Percentiles rank a stretch among this genome's conserved stretches.
Conservation (phyloP, 2,888 invertebrate genomes). For the Pseudanteris insignis region DNA sequence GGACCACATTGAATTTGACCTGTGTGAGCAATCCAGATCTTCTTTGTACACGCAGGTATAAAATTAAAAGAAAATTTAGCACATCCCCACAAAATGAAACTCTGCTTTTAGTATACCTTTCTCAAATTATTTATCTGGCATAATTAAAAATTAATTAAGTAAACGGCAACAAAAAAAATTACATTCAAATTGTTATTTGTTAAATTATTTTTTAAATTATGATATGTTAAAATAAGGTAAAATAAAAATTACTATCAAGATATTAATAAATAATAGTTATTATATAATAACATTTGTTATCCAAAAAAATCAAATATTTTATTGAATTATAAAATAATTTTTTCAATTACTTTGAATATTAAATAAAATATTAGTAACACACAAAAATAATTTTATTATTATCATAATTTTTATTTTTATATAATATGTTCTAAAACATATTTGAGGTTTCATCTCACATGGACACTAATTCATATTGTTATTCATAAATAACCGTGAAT, state of each 20-base stretch:
- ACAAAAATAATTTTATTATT: too few species aligned
- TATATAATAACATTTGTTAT: too few species aligned
- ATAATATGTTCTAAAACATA: slow-evolving; percentile 13
- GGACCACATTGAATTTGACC: slow-evolving; percentile 22
- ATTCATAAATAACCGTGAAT: too few species aligned
- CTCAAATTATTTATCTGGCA: slow-evolving; percentile 7
- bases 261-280: not conserved
- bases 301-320: too few species aligned
- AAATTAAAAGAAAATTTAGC: slow-evolving; percentile 9
- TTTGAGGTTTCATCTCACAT: too few species aligned
- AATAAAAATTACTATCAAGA: not conserved
- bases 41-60: slow-evolving; percentile 11
- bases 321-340: too few species aligned
- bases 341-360: too few species aligned
- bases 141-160: not conserved
- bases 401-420: not conserved
- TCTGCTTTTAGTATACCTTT: slow-evolving; percentile 11
- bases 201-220: too few species aligned
- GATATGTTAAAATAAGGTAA: not conserved
- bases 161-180: not conserved
- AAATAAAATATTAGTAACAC: too few species aligned
- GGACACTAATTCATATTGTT: too few species aligned
- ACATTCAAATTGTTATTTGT: too few species aligned
- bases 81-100: slow-evolving; percentile 25
- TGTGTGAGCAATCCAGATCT: slow-evolving; percentile 18